Evolutionary conservation across 2,113 vertebrate genomes (phyloP).

Genomic region (Myotis lucifugus): DNA sequence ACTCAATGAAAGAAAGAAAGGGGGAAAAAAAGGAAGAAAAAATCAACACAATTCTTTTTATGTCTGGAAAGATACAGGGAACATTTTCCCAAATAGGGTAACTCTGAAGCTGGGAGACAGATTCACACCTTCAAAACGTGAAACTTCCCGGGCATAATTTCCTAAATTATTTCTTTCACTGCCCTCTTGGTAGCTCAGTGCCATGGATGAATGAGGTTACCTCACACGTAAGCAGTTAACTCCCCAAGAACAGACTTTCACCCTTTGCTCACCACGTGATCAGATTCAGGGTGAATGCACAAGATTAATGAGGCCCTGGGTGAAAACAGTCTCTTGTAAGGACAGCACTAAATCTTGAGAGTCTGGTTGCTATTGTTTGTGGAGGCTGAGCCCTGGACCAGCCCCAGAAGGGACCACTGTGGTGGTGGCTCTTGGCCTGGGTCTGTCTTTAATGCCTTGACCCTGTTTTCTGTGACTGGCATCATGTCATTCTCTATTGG

Average conservation of each 20-base stretch:
- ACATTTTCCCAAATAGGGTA: conserved; percentile 36
- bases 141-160: conserved; percentile 60
- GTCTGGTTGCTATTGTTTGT: conserved; percentile 54
- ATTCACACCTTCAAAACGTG: conserved; percentile 39
- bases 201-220: conserved; percentile 67
- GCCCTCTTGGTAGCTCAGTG: conserved; percentile 62
- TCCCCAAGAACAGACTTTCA: conserved; percentile 64
- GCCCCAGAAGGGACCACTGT: background rate
- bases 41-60: background rate
- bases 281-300: conserved; percentile 35
- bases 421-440: background rate
- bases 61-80: conserved; percentile 22
- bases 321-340: conserved; percentile 69
- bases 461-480: background rate
- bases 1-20: background rate
- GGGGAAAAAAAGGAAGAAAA: background rate
- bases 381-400: background rate
- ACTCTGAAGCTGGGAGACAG: conserved; percentile 51
- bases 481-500: background rate
- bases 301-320: conserved; percentile 74
- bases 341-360: conserved; percentile 68
- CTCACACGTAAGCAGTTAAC: conserved; percentile 68
- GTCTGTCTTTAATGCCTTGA: background rate
- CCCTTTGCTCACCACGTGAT: conserved; percentile 54
- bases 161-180: conserved; percentile 73